phyloP scores from a whole-genome alignment of 2,797 vertebrate species.

The Aldrovandia affinis region DNA sequence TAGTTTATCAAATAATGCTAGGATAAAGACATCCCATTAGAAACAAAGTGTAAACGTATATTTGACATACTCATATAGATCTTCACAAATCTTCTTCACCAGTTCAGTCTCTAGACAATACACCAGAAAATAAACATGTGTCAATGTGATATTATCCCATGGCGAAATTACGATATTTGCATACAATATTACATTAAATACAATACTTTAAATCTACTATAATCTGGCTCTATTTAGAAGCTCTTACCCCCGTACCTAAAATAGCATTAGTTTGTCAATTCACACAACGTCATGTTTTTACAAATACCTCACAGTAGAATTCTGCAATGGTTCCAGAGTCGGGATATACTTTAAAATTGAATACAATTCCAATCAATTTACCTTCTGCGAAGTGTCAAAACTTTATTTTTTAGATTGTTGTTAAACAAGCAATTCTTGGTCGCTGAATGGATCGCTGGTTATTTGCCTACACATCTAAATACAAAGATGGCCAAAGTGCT shows the following conservation, averaged over 20 bases:
- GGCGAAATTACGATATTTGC: not conserved
- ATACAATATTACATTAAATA: not conserved
- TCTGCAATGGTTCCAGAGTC: not conserved
- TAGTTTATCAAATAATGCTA: not conserved
- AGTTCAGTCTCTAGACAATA: too few species aligned
- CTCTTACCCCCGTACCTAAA: not conserved
- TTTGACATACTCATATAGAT: not conserved
- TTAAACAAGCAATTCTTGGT: not conserved
- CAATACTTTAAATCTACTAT: not conserved
- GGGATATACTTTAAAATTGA: not conserved
- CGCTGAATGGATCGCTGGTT: not conserved
- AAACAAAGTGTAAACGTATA: not conserved
- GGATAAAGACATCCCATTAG: not conserved
- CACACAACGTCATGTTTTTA: not conserved
- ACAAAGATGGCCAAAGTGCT: constrained; percentile 35
- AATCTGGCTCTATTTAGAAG: not conserved
- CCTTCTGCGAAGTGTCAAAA: not conserved
- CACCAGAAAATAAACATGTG: not conserved
- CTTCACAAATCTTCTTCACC: not conserved
- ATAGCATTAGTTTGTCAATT: not conserved
- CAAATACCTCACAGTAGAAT: not conserved
- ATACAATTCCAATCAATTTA: too few species aligned
- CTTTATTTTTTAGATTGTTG: not conserved
- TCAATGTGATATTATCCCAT: not conserved
- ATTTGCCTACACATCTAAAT: not conserved